These are phyloP conservation scores for Drosophila testacea DNA, from an alignment of 2,888 invertebrate genomes.

Conservation along the genomic window DNA sequence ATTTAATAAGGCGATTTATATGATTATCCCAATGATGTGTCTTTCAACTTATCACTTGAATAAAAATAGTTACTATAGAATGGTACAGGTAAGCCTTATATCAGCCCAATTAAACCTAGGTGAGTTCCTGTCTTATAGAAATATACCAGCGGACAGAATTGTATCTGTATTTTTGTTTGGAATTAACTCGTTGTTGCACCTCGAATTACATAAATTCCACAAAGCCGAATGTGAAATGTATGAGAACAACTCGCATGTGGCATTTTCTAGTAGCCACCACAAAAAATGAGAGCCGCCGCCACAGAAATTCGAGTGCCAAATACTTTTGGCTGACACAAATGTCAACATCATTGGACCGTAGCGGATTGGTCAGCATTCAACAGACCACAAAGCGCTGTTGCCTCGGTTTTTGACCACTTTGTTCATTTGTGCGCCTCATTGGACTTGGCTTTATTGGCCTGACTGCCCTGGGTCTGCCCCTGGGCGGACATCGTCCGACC, in stretches of 20 bases:
- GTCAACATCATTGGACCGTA: constrained; percentile 62
- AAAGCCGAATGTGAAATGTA: constrained; percentile 35
- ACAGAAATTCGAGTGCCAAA: constrained; percentile 73
- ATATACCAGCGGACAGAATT: background rate
- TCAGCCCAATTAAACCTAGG: background rate
- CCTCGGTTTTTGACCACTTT: constrained; percentile 45
- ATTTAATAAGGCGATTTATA: too few species aligned
- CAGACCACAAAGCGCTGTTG: constrained; percentile 64
- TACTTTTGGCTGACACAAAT: constrained; percentile 74
- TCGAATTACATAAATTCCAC: constrained; percentile 63
- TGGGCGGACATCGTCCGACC: background rate
- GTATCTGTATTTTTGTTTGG: constrained; percentile 10
- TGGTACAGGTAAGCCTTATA: too few species aligned
- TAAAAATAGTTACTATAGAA: background rate
- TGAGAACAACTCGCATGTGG: constrained; percentile 32
- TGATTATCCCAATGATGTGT: too few species aligned
- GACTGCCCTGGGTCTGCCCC: constrained; percentile 8
- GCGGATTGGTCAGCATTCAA: constrained; percentile 58
- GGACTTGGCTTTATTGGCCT: constrained; percentile 60
- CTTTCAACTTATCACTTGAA: too few species aligned
- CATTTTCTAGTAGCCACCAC: constrained; percentile 37
- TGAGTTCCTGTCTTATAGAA: background rate
- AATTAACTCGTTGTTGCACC: constrained; percentile 23
- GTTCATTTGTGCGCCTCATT: constrained; percentile 75
- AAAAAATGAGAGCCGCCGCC: constrained; percentile 45